Evolutionary conservation across 2,113 vertebrate genomes (phyloP), one percentile per base, ranked within the genome.

Genomic region (Galeopterus variegatus): DNA sequence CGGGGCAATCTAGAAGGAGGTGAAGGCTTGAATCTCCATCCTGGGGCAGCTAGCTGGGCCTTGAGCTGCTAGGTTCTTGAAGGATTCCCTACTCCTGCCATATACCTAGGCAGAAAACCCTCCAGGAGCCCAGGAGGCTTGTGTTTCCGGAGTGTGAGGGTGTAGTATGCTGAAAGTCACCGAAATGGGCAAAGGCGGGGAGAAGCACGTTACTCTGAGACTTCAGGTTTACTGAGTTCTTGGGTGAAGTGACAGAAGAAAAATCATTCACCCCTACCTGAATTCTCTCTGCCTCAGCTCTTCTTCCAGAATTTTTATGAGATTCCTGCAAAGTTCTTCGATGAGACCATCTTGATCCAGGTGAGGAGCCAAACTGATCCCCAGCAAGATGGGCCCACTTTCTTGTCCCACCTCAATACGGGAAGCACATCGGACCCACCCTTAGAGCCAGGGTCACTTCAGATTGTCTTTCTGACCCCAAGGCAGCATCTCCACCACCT

Each of bases 271-370:
- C 3, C 11, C 15, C 2, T 54, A 11, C 3, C 15, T 60, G 21
- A 8, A 64, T 92, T 79, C 62, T 94, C 18, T 94, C 54, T 95
- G 18, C 41, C 62, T 70, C 89, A 98, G 98, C 90, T 94, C 14
- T 98, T 98, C 93, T 97, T 98, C 93, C 97, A 98, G 90, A 98
- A 98, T 93, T 98, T 98, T 76, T 36, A 94, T 28, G 94, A 98
- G 65, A 50, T 86, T 26, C 98, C 98, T 41, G 77, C 87, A 80
- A 90, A 95, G 31, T 77, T 98, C 69, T 98, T 98, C 1, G 97
- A 98, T 8, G 88, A 98, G 41, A 75, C 31, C n/a, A 97, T 98
- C 87, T 94, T 83, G 95, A 97, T 98, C n/a, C 96, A 97, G 98
- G 98, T 98, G 82, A 97, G 77, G 6, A 80, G 14, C 26, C 70